Base-by-base conservation (phyloP, 2,888 invertebrate species). In the Microctonus hyperodae region DNA sequence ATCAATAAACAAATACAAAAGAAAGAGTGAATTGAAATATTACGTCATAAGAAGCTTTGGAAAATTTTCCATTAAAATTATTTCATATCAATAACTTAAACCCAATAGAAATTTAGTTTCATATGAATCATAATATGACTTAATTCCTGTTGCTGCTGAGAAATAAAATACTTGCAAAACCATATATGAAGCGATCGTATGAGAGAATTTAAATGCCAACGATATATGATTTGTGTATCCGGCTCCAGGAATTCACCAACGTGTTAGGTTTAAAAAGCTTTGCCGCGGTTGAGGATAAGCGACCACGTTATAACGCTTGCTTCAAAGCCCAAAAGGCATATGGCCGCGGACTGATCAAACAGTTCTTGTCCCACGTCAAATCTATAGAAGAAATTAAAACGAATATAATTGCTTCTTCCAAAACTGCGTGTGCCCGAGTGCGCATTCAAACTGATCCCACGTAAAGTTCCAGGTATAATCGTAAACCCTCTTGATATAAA, bases 171-270 rank as follows among this genome's bases (percentile, higher is more conserved):
- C 13, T 37, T 3, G n/a, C 13, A 37, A n/a, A 5, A 37, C 37
- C n/a, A n/a, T 3, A 37, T 37, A 13, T n/a, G n/a, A n/a, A 37
- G n/a, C n/a, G 37, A 37, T 64, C 55, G 48, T 25, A n/a, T 25
- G 31, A 57, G 48, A 63, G 67, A 61, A 62, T 44, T 50, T 50
- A 10, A 63, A 50, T 48, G 67, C 65, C 69, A 58, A 68, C 65
- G 62, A 76, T 77, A n/a, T 37, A 80, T 82, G 81, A 81, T 82
- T 82, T 81, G 81, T 81, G 81, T 78, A 78, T 73, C 78, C 77
- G 77, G 60, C 77, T 79, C 76, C 73, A 71, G 72, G 79, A 82
- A 77, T 44, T 55, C 55, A 62, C 53, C 56, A 59, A 62, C 44
- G 63, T 64, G 37, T 66, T 69, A 55, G 67, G 50, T 28, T 62